These are phyloP conservation scores for Drosophila subsilvestris DNA, from an alignment of 2,888 invertebrate genomes.

Conservation along the genomic window DNA sequence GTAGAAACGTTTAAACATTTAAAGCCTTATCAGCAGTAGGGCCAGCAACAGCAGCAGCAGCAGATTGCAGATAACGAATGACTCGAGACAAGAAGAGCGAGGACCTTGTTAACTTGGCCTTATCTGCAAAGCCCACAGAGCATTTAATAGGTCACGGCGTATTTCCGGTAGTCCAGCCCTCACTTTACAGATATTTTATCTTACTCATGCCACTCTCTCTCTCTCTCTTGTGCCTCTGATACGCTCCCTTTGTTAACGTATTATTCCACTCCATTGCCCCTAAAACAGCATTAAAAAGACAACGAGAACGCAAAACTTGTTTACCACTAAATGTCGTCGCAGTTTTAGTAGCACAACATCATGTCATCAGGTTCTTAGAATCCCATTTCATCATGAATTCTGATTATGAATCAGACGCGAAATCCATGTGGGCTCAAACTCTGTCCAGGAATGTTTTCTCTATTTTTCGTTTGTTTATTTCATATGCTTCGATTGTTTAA, in stretches of 20 bases:
- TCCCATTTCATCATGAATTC: slow-evolving; percentile 60
- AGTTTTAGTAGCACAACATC: slow-evolving; percentile 54
- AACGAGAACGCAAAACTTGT: slow-evolving; percentile 55
- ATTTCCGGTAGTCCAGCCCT: slow-evolving; percentile 53
- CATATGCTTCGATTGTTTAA: background rate
- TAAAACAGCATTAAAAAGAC: slow-evolving; percentile 19
- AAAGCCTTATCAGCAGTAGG: slow-evolving; percentile 50
- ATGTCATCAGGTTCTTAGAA: slow-evolving; percentile 59
- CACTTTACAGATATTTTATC: slow-evolving; percentile 28
- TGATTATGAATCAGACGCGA: slow-evolving; percentile 50
- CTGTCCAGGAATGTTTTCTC: background rate
- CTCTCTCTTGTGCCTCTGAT: slow-evolving; percentile 10
- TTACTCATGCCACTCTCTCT: slow-evolving; percentile 21
- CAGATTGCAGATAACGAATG: background rate
- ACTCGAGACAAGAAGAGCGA: slow-evolving; percentile 1
- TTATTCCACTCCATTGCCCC: slow-evolving; percentile 42
- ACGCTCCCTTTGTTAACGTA: slow-evolving; percentile 32
- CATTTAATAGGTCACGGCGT: slow-evolving; percentile 27
- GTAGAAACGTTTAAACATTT: slow-evolving; percentile 21
- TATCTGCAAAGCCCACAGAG: slow-evolving; percentile 36
- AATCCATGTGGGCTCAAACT: background rate
- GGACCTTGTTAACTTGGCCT: slow-evolving; percentile 43
- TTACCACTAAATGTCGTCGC: slow-evolving; percentile 51
- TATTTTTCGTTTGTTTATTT: background rate
- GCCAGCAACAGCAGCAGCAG: background rate